Conservation (phyloP, 2,113 vertebrate genomes). For the Lagopus muta region DNA sequence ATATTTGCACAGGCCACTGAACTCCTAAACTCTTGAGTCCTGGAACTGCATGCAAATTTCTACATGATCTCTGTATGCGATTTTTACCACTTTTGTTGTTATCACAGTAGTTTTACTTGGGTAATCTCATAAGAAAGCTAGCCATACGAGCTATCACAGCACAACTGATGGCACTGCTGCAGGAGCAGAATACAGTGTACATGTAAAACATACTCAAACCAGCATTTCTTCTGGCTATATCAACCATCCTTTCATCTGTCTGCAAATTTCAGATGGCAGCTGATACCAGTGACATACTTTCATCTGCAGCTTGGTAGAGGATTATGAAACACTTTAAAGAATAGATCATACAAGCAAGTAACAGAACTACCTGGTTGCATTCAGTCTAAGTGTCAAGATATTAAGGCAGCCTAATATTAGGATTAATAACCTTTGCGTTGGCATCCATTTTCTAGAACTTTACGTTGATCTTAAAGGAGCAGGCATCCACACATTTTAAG, state of each 20-base stretch:
- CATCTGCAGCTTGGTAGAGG: neutral
- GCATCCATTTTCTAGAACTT: neutral
- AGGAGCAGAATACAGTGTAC: accelerated
- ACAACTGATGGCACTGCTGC: neutral
- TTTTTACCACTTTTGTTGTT: neutral
- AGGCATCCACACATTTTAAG: neutral
- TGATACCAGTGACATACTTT: neutral
- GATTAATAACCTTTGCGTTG: neutral
- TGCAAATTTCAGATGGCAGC: neutral
- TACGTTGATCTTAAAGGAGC: neutral
- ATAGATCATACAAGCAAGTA: neutral
- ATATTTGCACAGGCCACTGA: slow-evolving; percentile 14
- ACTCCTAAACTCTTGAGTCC: neutral
- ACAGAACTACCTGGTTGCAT: neutral
- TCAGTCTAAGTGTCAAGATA: neutral
- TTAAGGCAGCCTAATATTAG: neutral
- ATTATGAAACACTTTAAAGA: neutral
- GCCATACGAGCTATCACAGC: accelerated
- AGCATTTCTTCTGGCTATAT: accelerated
- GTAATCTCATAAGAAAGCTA: neutral
- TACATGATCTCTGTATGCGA: neutral
- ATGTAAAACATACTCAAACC: neutral
- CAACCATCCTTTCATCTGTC: accelerated
- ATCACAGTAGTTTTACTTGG: neutral
- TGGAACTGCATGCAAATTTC: neutral